phyloP scores from a whole-genome alignment of 2,888 invertebrate species.

The Harmothoe impar region DNA sequence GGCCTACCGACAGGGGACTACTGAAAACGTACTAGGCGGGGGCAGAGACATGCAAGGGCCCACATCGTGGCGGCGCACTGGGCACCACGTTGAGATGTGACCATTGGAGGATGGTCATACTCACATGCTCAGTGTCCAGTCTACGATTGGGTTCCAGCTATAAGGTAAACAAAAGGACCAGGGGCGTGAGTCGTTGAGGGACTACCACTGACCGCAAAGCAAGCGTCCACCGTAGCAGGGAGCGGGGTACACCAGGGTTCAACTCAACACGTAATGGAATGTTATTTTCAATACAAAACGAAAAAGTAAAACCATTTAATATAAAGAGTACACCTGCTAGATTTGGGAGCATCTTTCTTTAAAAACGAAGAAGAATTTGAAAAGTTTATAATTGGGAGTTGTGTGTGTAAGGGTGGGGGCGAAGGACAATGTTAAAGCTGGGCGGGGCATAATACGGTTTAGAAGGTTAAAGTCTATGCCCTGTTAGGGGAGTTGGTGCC shows the following conservation, averaged over 20 bases:
- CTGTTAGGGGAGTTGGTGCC: no score
- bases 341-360: no score
- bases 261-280: neutral
- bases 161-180: conserved; percentile 67
- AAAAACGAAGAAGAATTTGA: no score
- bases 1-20: neutral
- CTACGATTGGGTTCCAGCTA: conserved; percentile 93
- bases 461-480: no score
- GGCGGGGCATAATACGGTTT: no score
- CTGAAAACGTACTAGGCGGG: neutral
- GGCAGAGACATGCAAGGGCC: conserved; percentile 6
- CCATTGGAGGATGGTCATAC: conserved; percentile 79
- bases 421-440: no score
- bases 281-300: no score
- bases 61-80: conserved; percentile 16
- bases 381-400: no score
- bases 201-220: neutral
- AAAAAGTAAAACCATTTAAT: no score
- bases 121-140: conserved; percentile 92
- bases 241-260: neutral
- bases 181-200: conserved; percentile 26
- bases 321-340: no score
- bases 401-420: no score
- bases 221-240: neutral
- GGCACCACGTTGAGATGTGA: conserved; percentile 39